A percentile compares a stretch with the other conserved stretches of the same genome.
Evolutionary conservation across 2,888 invertebrate species (phyloP).

Genomic region (Bursaphelenchus okinawaensis): DNA sequence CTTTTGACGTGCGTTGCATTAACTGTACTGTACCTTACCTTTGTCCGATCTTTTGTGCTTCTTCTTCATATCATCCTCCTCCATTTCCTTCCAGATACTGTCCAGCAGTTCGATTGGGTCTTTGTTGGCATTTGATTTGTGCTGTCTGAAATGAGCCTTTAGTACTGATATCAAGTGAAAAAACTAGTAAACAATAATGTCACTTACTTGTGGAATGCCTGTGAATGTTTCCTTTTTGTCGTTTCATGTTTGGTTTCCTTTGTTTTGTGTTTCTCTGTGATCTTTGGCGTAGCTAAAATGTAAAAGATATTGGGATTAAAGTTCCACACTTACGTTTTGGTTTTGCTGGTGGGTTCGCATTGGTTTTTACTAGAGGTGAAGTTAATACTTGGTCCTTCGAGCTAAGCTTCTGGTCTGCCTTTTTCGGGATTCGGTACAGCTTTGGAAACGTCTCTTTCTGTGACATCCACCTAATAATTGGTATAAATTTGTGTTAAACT

Average conservation of each 20-base stretch:
- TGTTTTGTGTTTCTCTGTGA: not conserved
- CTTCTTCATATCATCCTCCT: constrained; percentile 8
- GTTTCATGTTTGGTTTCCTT: not conserved
- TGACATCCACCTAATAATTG: not conserved
- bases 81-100: constrained; percentile 14
- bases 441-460: not conserved
- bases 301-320: not conserved
- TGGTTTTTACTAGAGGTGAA: not conserved
- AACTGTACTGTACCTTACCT: not conserved
- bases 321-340: not conserved
- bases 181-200: not conserved
- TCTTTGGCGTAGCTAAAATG: not conserved
- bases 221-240: not conserved
- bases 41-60: not conserved
- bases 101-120: constrained; percentile 12
- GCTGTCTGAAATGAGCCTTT: no score
- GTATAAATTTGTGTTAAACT: no score
- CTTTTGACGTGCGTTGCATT: not conserved
- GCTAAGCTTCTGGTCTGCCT: not conserved
- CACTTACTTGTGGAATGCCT: not conserved
- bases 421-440: not conserved
- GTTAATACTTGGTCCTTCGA: not conserved
- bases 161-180: no score
- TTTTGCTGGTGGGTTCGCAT: not conserved
- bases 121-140: not conserved